Conservation (phyloP, 35 echinoderm and acorn worm species). For the Diadema setosum region DNA sequence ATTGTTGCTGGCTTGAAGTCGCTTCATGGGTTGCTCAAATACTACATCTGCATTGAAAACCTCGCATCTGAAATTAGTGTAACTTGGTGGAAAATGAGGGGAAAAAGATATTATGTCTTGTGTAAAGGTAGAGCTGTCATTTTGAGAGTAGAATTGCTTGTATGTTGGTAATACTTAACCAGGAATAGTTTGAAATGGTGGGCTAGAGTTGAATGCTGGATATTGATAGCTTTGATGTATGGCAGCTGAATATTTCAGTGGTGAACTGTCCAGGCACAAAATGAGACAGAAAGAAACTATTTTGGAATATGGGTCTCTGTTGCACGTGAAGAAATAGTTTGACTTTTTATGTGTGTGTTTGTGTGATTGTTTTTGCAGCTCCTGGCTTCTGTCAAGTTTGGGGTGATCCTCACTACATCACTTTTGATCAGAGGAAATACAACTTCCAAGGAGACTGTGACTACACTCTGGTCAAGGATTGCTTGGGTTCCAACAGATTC, state of each 20-base stretch:
- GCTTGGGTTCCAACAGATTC: slow-evolving; percentile 18
- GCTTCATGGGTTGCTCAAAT: not conserved
- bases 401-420: slow-evolving; percentile 83
- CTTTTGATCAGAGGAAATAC: slow-evolving; percentile 57
- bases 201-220: too few relatives aligned
- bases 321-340: not conserved
- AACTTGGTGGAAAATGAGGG: not conserved
- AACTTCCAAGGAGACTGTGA: slow-evolving; percentile 87
- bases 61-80: too few relatives aligned
- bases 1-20: not conserved
- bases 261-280: not conserved
- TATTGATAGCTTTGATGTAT: too few relatives aligned
- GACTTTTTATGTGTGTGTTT: not conserved
- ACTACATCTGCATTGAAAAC: too few relatives aligned
- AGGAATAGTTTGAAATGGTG: not conserved
- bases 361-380: not conserved
- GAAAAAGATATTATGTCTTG: not conserved
- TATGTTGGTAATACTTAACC: not conserved
- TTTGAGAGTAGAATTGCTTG: not conserved
- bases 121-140: not conserved
- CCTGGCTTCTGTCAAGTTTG: slow-evolving; percentile 52
- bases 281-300: not conserved
- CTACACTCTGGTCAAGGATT: slow-evolving; percentile 77
- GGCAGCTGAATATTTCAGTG: not conserved
- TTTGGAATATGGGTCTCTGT: not conserved